Conservation (phyloP, 2,888 invertebrate genomes). For the Dione juno region DNA sequence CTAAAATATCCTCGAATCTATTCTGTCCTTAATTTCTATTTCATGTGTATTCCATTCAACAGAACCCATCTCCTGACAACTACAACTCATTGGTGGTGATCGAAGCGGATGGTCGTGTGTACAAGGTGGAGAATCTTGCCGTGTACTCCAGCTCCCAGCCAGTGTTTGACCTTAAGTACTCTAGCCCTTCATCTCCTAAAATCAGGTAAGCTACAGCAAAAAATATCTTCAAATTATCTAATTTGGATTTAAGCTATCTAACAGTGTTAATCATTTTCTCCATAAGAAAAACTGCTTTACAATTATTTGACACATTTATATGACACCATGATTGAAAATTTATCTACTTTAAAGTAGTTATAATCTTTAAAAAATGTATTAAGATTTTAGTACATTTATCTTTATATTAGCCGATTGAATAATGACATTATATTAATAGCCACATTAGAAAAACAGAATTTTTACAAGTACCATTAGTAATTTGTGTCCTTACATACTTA, state of each 20-base stretch:
- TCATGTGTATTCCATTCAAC: slow-evolving; percentile 19
- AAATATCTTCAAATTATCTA: too few species aligned
- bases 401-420: too few species aligned
- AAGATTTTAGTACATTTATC: too few species aligned
- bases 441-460: too few species aligned
- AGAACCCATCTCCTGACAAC: slow-evolving; percentile 71
- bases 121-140: slow-evolving; percentile 80
- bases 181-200: slow-evolving; percentile 73
- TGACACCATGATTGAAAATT: neutral
- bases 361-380: neutral
- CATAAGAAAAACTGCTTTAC: neutral
- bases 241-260: too few species aligned
- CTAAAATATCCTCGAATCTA: too few species aligned
- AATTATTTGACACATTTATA: too few species aligned
- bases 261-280: too few species aligned
- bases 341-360: neutral
- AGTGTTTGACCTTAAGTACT: slow-evolving; percentile 81
- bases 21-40: neutral
- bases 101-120: slow-evolving; percentile 83
- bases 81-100: slow-evolving; percentile 67
- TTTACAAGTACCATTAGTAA: too few species aligned
- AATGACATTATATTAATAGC: too few species aligned
- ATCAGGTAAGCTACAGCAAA: slow-evolving; percentile 61
- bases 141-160: slow-evolving; percentile 82
- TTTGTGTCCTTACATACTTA: slow-evolving; percentile 46